Conservation (phyloP, 2,797 vertebrate genomes). For the Remorina albescens region DNA sequence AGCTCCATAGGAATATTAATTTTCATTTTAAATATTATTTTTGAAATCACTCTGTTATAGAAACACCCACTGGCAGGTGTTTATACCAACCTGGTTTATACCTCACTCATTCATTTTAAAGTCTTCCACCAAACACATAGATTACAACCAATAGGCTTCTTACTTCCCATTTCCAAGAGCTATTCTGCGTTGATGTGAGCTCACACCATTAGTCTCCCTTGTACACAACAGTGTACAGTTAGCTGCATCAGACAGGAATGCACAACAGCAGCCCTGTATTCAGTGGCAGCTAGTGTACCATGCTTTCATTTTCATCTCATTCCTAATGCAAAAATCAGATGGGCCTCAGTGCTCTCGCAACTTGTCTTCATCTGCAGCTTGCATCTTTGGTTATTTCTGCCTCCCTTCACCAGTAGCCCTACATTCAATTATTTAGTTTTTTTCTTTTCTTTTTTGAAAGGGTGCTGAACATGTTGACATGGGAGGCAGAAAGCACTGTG, state of each 20-base stretch:
- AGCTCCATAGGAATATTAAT: slow-evolving; percentile 44
- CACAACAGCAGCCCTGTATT: slow-evolving; percentile 42
- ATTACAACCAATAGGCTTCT: slow-evolving; percentile 18
- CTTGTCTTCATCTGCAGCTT: slow-evolving; percentile 55
- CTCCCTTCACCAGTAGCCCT: slow-evolving; percentile 38
- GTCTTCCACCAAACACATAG: neutral
- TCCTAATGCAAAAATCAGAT: slow-evolving; percentile 65
- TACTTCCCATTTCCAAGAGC: slow-evolving; percentile 18
- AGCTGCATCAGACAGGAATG: slow-evolving; percentile 47
- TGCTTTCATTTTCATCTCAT: slow-evolving; percentile 66
- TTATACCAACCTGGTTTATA: neutral
- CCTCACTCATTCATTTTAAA: slow-evolving; percentile 17
- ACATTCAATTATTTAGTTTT: slow-evolving; percentile 63
- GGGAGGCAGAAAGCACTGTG: slow-evolving; percentile 9
- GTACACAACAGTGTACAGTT: slow-evolving; percentile 21
- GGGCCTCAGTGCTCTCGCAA: slow-evolving; percentile 54
- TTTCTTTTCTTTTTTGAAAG: neutral
- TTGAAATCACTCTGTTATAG: slow-evolving; percentile 19
- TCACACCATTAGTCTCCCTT: slow-evolving; percentile 6
- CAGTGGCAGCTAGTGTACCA: slow-evolving; percentile 33
- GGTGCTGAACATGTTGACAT: slow-evolving; percentile 6
- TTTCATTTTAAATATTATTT: slow-evolving; percentile 53
- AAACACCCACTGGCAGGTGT: slow-evolving; percentile 6
- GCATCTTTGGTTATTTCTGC: slow-evolving; percentile 52
- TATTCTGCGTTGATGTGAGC: neutral